phyloP scores from a whole-genome alignment of 2,888 invertebrate species.

The Cephalotes varians region DNA sequence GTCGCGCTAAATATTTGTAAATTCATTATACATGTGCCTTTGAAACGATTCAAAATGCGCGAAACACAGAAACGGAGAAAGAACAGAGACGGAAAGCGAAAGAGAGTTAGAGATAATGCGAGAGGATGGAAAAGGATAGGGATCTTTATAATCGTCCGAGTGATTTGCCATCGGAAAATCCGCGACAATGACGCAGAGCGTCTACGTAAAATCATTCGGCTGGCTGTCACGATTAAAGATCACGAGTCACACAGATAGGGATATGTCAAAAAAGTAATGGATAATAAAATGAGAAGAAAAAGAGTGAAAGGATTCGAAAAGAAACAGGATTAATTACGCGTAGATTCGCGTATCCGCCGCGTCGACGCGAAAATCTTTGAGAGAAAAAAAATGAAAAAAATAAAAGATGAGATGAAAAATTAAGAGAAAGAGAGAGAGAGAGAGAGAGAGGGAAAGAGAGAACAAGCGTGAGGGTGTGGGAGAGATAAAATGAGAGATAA shows the following conservation, averaged over 20 bases:
- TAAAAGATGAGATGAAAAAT: constrained; percentile 47
- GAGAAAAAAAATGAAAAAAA: constrained; percentile 4
- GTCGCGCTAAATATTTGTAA: constrained; percentile 44
- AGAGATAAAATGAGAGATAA: constrained; percentile 12
- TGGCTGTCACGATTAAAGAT: constrained; percentile 36
- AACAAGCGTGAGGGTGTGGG: background rate
- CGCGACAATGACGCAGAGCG: constrained; percentile 45
- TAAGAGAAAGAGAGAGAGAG: too few species aligned
- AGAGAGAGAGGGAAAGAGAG: too few species aligned
- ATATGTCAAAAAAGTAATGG: constrained; percentile 30
- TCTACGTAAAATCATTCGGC: constrained; percentile 52
- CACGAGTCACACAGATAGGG: constrained; percentile 25
- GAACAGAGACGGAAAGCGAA: constrained; percentile 19
- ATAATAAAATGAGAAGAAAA: constrained; percentile 8
- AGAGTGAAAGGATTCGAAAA: constrained; percentile 6
- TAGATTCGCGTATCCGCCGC: constrained; percentile 55
- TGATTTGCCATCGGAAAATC: constrained; percentile 28
- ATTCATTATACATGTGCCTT: constrained; percentile 77
- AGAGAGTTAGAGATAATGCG: background rate
- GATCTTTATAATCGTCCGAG: constrained; percentile 41
- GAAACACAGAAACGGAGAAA: constrained; percentile 29
- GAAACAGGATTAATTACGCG: constrained; percentile 31
- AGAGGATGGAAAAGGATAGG: background rate
- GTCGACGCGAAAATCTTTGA: constrained; percentile 40
- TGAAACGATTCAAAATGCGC: constrained; percentile 65